Base-by-base conservation (phyloP, 2,888 invertebrate genomes). In the Brassicogethes aeneus region DNA sequence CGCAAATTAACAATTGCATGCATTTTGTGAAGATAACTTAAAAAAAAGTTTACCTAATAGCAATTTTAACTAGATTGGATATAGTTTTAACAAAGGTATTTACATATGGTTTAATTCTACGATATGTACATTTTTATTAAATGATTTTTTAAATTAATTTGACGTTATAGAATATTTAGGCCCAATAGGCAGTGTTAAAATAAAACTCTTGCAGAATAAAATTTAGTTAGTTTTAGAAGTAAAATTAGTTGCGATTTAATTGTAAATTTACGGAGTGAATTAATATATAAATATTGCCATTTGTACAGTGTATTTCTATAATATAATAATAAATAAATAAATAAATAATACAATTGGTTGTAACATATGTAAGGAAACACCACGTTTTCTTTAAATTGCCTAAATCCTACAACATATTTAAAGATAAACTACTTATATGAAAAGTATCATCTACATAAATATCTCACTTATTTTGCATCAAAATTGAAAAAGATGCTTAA, bases 391-490 rank as follows among this genome's bases (percentile, higher is more conserved):
- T 57, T 55, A 57, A 56, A 52, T 57, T 53, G 48, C 51, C 56
- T 57, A 57, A 46, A 47, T 45, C 52, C 52, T 50, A 56, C 59
- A 59, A 60, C 53, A 54, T 57, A 51, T 57, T 55, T 55, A 48
- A 56, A 59, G 59, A 59, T 51, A 52, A 43, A 45, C 55, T 55
- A 56, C 51, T 53, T 56, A 59, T 50, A 59, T 60, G 56, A 61
- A 64, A 64, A 62, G 62, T 63, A 62, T 61, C 61, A 66, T 8
- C 64, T 70, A 70, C 70, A 68, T 63, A 70, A 68, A 70, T 70
- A 73, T 74, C 73, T 74, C 74, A 74, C 73, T 74, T 71, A 66
- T 32, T 61, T 66, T 64, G 69, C 69, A 52, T 53, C 54, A 51
- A 64, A 7, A 32, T 41, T 43, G 38, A 32, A 43, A 39, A 15